These are phyloP conservation scores for Nerophis lumbriciformis DNA, from an alignment of 2,113 vertebrate genomes.

Conservation along the genomic window DNA sequence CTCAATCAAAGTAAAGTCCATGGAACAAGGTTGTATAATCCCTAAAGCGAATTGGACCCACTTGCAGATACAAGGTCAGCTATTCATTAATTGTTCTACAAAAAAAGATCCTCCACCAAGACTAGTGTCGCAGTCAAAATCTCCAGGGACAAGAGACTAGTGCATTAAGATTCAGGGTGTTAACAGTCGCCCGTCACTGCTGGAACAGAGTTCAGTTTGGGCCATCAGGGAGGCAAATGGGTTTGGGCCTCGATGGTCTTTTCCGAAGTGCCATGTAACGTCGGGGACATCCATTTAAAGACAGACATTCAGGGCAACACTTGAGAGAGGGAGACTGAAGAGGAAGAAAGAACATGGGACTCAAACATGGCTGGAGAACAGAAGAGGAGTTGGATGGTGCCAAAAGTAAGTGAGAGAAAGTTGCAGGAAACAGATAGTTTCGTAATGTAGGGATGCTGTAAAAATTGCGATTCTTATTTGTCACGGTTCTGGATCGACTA, in stretches of 20 bases:
- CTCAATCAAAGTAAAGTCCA: conserved; percentile 39
- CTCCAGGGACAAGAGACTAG: conserved; percentile 18
- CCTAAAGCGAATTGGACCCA: conserved; percentile 42
- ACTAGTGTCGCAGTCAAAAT: conserved; percentile 2
- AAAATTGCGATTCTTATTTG: no score
- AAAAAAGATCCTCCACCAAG: conserved; percentile 35
- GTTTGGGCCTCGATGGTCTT: conserved; percentile 26
- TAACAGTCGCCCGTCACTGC: conserved; percentile 14
- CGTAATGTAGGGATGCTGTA: no score
- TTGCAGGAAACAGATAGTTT: conserved; percentile 1
- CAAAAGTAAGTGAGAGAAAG: background rate
- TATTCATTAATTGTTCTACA: conserved; percentile 47
- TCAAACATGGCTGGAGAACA: conserved; percentile 4
- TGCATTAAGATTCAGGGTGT: conserved; percentile 37
- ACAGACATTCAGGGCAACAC: conserved; percentile 54
- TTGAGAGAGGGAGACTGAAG: conserved; percentile 26
- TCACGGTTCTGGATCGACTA: no score
- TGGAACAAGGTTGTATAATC: conserved; percentile 42
- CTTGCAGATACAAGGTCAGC: conserved; percentile 41
- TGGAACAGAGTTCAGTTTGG: conserved; percentile 18
- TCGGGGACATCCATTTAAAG: conserved; percentile 52
- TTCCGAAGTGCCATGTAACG: conserved; percentile 23
- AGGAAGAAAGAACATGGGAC: background rate
- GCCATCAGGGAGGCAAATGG: conserved; percentile 29
- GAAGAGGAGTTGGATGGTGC: background rate